Percentiles rank a stretch among this genome's conserved stretches.
These are phyloP conservation scores for Calliphora vicina DNA, from an alignment of 1,140 invertebrate genomes.

Conservation along the genomic window DNA sequence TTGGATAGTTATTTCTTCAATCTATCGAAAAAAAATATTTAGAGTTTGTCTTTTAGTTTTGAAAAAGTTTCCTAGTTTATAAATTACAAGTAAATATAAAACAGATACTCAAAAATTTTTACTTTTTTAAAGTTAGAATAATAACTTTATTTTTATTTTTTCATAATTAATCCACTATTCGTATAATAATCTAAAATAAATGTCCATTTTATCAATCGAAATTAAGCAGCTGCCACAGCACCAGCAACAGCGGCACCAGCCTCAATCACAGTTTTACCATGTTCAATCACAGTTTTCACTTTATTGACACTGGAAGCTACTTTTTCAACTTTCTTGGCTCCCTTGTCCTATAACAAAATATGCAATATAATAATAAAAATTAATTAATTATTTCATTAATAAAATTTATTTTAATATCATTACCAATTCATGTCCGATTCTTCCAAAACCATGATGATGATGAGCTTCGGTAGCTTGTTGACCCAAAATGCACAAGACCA, in stretches of 20 bases:
- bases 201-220: no score
- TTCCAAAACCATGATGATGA: not conserved
- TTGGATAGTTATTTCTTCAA: no score
- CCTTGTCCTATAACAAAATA: slow-evolving; percentile 10
- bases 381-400: no score
- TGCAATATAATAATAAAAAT: not conserved
- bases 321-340: slow-evolving; percentile 22
- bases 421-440: slow-evolving; percentile 28
- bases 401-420: not conserved
- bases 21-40: no score
- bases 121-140: no score
- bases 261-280: slow-evolving; percentile 7
- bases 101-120: no score
- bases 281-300: not conserved
- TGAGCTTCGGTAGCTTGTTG: slow-evolving; percentile 23
- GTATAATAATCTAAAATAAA: no score
- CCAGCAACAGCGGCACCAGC: slow-evolving; percentile 28
- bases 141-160: no score
- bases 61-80: no score
- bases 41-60: no score
- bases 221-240: not conserved
- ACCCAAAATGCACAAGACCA: slow-evolving; percentile 31
- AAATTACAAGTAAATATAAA: no score
- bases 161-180: no score
- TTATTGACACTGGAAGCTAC: not conserved